phyloP scores from a whole-genome alignment of 2,888 invertebrate species.

The Thecophora atra region DNA sequence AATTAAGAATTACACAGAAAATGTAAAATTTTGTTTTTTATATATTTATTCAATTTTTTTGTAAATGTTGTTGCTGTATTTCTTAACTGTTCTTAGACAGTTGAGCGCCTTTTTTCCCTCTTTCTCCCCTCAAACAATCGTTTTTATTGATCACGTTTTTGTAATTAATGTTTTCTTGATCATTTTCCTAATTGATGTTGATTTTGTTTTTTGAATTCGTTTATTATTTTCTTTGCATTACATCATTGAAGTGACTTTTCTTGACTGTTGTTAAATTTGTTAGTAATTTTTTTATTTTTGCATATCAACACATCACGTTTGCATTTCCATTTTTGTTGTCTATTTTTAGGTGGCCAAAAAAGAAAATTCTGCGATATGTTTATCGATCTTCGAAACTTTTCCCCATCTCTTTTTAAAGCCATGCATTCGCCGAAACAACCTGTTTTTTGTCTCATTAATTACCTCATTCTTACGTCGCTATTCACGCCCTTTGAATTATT shows the following conservation, averaged over 20 bases:
- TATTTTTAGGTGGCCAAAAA: background rate
- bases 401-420: background rate
- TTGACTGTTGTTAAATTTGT: slow-evolving; percentile 24
- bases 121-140: background rate
- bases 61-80: no score
- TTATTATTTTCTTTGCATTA: background rate
- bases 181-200: background rate
- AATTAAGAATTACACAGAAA: no score
- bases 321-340: background rate
- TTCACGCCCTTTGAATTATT: background rate
- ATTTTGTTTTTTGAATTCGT: background rate
- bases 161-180: background rate
- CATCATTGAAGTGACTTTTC: background rate
- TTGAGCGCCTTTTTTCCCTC: background rate
- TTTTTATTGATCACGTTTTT: background rate
- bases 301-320: background rate
- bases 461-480: background rate
- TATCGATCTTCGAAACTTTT: background rate
- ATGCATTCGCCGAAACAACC: background rate
- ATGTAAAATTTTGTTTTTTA: no score
- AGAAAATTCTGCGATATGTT: background rate
- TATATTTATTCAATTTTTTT: no score
- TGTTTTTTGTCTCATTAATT: slow-evolving; percentile 5
- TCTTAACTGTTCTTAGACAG: no score
- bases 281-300: slow-evolving; percentile 26